Conservation (phyloP, 2,797 vertebrate genomes). For the Sebastes oblongus region DNA sequence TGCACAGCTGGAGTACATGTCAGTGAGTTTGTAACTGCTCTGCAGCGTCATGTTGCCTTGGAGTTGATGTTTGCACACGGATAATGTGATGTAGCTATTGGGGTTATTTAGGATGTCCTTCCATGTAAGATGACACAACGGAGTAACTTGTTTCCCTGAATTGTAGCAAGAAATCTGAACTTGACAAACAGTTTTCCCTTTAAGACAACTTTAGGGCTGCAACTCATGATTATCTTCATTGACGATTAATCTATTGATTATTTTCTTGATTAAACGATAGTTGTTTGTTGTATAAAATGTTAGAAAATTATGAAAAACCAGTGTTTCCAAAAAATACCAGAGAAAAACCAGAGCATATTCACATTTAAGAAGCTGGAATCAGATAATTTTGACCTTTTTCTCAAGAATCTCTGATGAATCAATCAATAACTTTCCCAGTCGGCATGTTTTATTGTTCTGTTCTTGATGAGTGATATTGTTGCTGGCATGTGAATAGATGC, state of each 20-base stretch:
- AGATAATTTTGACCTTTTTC: no score
- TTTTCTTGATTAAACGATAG: no score
- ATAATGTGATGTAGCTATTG: neutral
- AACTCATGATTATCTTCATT: no score
- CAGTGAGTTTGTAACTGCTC: constrained; percentile 2
- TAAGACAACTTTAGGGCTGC: no score
- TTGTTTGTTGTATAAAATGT: no score
- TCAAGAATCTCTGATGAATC: no score
- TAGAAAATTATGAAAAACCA: no score
- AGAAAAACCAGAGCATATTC: no score
- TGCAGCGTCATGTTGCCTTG: neutral
- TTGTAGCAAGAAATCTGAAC: neutral
- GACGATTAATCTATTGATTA: no score
- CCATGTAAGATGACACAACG: neutral
- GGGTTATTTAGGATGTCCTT: constrained; percentile 7
- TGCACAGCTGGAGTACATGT: constrained; percentile 9
- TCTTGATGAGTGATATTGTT: neutral
- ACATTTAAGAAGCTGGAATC: no score
- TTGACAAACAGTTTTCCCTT: neutral
- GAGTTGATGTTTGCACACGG: neutral
- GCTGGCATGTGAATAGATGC: neutral
- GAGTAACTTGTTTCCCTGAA: neutral
- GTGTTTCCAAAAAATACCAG: no score
- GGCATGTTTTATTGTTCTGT: neutral
- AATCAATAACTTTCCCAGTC: neutral